Evolutionary conservation across 2,797 vertebrate genomes (phyloP).

Genomic region (Clarias pachynema): DNA sequence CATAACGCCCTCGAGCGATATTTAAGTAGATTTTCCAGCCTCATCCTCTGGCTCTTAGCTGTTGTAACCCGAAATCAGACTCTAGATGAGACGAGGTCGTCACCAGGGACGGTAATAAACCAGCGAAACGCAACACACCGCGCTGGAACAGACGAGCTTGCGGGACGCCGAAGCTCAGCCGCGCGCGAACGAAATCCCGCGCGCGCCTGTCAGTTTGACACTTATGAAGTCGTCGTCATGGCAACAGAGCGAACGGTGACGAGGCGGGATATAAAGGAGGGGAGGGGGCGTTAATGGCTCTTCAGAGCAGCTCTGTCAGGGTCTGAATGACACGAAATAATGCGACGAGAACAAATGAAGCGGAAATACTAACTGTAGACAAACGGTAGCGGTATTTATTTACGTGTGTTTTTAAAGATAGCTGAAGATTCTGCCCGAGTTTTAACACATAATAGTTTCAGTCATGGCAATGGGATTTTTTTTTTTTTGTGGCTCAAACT

Average conservation of each 20-base stretch:
- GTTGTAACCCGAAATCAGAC: background rate
- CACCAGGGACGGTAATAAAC: background rate
- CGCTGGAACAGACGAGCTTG: slow-evolving; percentile 14
- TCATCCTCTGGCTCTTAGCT: background rate
- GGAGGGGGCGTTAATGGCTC: slow-evolving; percentile 36
- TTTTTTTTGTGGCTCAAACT: background rate
- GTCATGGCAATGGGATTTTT: background rate
- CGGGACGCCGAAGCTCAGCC: slow-evolving; percentile 30
- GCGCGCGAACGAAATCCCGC: slow-evolving; percentile 52
- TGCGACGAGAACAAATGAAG: background rate
- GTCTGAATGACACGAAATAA: slow-evolving; percentile 45
- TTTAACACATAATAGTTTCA: background rate
- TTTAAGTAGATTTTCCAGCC: background rate
- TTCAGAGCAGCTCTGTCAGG: slow-evolving; percentile 49
- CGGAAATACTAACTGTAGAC: too few relatives aligned
- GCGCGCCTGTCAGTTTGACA: slow-evolving; percentile 62
- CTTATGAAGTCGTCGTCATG: slow-evolving; percentile 68
- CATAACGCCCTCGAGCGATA: background rate
- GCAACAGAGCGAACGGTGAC: slow-evolving; percentile 58
- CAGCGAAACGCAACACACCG: background rate
- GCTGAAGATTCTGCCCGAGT: background rate
- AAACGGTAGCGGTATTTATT: background rate
- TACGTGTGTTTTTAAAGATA: background rate
- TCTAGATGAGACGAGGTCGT: background rate
- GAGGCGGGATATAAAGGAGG: slow-evolving; percentile 9